These are phyloP conservation scores for Toxotes jaculatrix DNA, from an alignment of 2,113 vertebrate species.

Conservation along the genomic window DNA sequence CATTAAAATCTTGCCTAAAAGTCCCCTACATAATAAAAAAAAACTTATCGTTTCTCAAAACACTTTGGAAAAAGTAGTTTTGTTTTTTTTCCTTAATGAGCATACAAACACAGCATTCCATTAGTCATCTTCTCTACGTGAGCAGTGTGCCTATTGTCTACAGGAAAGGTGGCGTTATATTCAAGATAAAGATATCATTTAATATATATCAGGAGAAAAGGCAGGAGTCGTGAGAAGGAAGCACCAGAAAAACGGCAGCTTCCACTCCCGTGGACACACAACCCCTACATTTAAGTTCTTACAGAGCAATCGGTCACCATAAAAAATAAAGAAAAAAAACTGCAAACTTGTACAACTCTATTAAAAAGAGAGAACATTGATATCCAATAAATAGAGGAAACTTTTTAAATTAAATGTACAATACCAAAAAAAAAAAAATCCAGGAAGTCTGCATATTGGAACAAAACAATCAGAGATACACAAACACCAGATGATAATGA, in stretches of 20 bases:
- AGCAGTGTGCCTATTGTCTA: slow-evolving; percentile 81
- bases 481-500: slow-evolving; percentile 68
- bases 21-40: slow-evolving; percentile 73
- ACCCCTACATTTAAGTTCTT: slow-evolving; percentile 68
- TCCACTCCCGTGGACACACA: slow-evolving; percentile 55
- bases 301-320: slow-evolving; percentile 71
- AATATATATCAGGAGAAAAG: slow-evolving; percentile 77
- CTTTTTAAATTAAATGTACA: slow-evolving; percentile 84
- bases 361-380: slow-evolving; percentile 77
- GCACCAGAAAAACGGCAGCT: slow-evolving; percentile 78
- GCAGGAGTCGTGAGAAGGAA: slow-evolving; percentile 64
- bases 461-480: slow-evolving; percentile 71
- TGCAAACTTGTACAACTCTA: slow-evolving; percentile 74
- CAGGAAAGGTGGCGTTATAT: slow-evolving; percentile 80
- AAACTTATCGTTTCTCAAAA: slow-evolving; percentile 75
- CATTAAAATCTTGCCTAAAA: slow-evolving; percentile 79
- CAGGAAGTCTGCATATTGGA: slow-evolving; percentile 73
- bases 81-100: slow-evolving; percentile 63
- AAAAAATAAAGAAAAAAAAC: slow-evolving; percentile 57
- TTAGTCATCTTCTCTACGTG: slow-evolving; percentile 79
- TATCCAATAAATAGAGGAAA: slow-evolving; percentile 86
- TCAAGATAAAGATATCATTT: slow-evolving; percentile 82
- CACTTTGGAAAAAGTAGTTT: slow-evolving; percentile 67
- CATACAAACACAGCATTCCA: slow-evolving; percentile 79
- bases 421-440: slow-evolving; percentile 57